Base-by-base conservation (phyloP, 2,888 invertebrate species). In the Aphidius colemani region DNA sequence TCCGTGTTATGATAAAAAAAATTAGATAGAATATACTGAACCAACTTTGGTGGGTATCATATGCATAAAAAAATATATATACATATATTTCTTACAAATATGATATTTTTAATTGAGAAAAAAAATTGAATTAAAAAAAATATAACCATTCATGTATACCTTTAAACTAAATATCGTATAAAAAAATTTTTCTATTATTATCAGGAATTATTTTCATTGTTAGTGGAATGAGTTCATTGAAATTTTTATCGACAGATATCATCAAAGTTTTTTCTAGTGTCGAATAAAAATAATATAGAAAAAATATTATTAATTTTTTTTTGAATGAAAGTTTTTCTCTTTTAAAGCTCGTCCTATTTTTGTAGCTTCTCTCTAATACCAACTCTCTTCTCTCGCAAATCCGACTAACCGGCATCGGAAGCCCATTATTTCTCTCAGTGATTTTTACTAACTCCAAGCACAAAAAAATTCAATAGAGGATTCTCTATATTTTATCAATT, bases 1-100 rank as follows among this genome's bases (percentile, higher is more conserved):
- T 48, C 91, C 91, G 68, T 92, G 85, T 79, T 91, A 91, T 59
- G 90, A 90, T 74, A 92, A 84, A 66, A 92, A 86, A 78, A 92
- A 92, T 84, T 92, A 92, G 75, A 89, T 68, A 7, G 89, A 89
- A 50, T 85, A 84, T 62, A 85, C 86, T 89, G 89, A 89, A 64
- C 84, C 84, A 7, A 86, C 86, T 67, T 18, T 18, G 2, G 2
- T 18, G 13, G 13, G 2, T 18, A 18, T 40, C 7, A 30, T 53
- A 53, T 39, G 9, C 7, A 18, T 13, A 50, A 13, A 11, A 50
- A 13, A 13, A 18, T 18, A 18, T 18, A 18, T 18, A 13, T 18
- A 13, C 2, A 18, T 18, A 18, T 18, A 30, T 30, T 30, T 30
- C 30, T 30, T 30, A 5, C 5, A 5, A 30, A 30, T 30, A 30